Evolutionary conservation across 2,113 vertebrate genomes (phyloP).

Genomic region (Oreocharis arfaki): DNA sequence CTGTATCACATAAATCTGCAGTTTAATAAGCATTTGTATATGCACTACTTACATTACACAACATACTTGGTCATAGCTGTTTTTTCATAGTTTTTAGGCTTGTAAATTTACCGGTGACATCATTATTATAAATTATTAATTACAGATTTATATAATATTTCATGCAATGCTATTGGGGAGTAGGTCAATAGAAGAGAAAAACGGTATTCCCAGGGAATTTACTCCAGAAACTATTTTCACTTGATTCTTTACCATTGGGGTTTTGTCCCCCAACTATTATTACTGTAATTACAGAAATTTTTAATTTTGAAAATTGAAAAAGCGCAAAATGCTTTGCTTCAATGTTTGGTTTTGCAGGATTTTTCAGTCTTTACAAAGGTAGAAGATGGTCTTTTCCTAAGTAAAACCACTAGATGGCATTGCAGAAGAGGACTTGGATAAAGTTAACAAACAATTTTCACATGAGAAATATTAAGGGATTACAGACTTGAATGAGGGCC

Average conservation of each 20-base stretch:
- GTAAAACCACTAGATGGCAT: constrained; percentile 67
- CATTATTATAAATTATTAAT: not conserved
- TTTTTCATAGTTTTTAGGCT: not conserved
- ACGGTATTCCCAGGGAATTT: not conserved
- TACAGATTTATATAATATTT: not conserved
- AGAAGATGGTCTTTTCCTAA: not conserved
- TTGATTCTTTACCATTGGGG: not conserved
- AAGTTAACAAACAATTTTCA: not conserved
- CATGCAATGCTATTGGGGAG: not conserved
- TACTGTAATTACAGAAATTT: not conserved
- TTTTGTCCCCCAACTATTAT: not conserved
- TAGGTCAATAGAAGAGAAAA: not conserved
- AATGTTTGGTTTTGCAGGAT: not conserved
- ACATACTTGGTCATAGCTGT: not conserved
- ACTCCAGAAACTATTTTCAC: not conserved
- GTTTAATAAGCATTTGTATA: not conserved
- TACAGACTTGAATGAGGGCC: not conserved
- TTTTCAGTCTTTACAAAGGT: not conserved
- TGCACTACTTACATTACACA: not conserved
- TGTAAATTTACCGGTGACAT: not conserved
- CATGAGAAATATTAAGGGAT: not conserved
- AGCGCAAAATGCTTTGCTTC: not conserved
- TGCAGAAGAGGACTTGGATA: not conserved
- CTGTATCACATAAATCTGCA: not conserved
- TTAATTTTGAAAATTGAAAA: not conserved